A percentile compares a stretch with the other conserved stretches of the same genome.
Evolutionary conservation across 2,797 vertebrate genomes (phyloP).

Genomic region (Streptopelia turtur): DNA sequence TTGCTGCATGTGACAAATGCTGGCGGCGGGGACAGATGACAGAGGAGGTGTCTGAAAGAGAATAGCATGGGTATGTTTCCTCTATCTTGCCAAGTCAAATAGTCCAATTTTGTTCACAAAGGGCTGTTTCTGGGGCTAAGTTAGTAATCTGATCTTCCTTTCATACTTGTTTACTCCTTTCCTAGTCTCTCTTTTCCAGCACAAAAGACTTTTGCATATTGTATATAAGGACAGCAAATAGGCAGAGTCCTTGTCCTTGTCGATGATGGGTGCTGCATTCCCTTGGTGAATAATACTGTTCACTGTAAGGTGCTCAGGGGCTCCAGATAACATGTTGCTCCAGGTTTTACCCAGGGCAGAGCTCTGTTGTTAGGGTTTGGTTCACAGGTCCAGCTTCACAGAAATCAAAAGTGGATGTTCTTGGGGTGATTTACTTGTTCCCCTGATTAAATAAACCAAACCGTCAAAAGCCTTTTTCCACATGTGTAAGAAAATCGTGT

Average conservation of each 20-base stretch:
- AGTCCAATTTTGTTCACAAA: neutral
- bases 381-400: neutral
- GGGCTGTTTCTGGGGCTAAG: neutral
- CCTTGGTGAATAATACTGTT: neutral
- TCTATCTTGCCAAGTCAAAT: neutral
- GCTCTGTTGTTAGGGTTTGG: neutral
- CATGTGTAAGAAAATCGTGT: rapidly evolving
- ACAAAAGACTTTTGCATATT: neutral
- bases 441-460: neutral
- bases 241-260: neutral
- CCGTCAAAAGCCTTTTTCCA: neutral
- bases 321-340: neutral
- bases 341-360: rapidly evolving
- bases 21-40: slow-evolving; percentile 55
- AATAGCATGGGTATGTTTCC: neutral
- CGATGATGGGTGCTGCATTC: neutral
- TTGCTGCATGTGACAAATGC: slow-evolving; percentile 52
- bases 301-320: neutral
- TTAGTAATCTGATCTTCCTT: neutral
- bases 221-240: neutral
- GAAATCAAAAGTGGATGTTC: neutral
- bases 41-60: slow-evolving; percentile 33
- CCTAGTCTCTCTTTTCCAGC: neutral
- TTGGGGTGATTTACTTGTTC: neutral
- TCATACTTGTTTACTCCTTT: neutral